Evolutionary conservation across 2,797 vertebrate genomes (phyloP).

Genomic region (Champsocephalus esox): DNA sequence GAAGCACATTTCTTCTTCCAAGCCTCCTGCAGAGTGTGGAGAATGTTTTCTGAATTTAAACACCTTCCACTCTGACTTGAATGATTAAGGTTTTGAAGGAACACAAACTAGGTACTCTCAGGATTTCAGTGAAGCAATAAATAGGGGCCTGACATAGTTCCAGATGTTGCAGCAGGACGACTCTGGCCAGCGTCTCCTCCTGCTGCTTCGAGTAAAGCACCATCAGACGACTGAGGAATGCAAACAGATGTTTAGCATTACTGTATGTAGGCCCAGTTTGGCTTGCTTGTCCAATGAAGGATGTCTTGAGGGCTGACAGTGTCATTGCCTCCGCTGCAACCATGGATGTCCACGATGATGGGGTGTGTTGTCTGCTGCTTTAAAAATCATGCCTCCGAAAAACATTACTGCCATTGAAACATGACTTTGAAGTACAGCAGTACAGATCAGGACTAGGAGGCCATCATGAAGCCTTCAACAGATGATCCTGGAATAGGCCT

Average conservation of each 20-base stretch:
- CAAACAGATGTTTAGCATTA: slow-evolving; percentile 71
- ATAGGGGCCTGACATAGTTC: slow-evolving; percentile 47
- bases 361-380: slow-evolving; percentile 1
- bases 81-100: slow-evolving; percentile 20
- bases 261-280: slow-evolving; percentile 39
- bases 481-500: not conserved
- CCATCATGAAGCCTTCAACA: not conserved
- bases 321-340: slow-evolving; percentile 28
- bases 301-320: slow-evolving; percentile 37
- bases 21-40: slow-evolving; percentile 31
- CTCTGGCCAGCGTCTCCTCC: slow-evolving; percentile 56
- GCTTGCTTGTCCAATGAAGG: slow-evolving; percentile 39
- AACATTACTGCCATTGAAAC: slow-evolving; percentile 2
- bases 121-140: slow-evolving; percentile 24
- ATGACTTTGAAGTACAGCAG: slow-evolving; percentile 4
- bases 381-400: slow-evolving; percentile 1
- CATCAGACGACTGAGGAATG: slow-evolving; percentile 65
- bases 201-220: slow-evolving; percentile 54
- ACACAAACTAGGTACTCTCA: slow-evolving; percentile 3
- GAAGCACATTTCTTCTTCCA: slow-evolving; percentile 29
- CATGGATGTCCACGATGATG: slow-evolving; percentile 32
- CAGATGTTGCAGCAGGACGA: slow-evolving; percentile 63
- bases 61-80: slow-evolving; percentile 20
- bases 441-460: slow-evolving; percentile 15
- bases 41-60: slow-evolving; percentile 35